phyloP scores from a whole-genome alignment of 2,888 invertebrate species.

The Lysandra bellargus region DNA sequence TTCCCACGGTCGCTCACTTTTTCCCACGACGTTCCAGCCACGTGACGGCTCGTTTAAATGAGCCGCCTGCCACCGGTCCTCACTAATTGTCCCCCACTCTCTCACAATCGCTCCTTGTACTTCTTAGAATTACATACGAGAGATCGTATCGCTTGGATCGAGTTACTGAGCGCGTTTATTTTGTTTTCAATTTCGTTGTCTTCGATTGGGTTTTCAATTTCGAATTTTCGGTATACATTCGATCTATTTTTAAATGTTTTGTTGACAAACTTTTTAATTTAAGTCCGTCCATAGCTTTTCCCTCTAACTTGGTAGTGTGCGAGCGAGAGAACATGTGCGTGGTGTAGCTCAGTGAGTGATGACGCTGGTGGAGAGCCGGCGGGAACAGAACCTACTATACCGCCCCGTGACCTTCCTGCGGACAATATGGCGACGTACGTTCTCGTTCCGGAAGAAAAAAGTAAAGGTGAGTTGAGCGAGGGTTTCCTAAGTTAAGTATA shows the following conservation, averaged over 20 bases:
- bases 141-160: background rate
- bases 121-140: background rate
- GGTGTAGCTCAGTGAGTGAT: slow-evolving; percentile 47
- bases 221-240: background rate
- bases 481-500: too few relatives aligned
- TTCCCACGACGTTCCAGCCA: slow-evolving; percentile 10
- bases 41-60: slow-evolving; percentile 17
- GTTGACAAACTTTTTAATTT: background rate
- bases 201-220: background rate
- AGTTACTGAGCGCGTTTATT: background rate
- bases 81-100: background rate
- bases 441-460: slow-evolving; percentile 60
- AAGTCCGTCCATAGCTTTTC: background rate
- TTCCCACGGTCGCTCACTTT: slow-evolving; percentile 9
- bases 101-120: slow-evolving; percentile 9
- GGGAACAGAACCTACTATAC: slow-evolving; percentile 52
- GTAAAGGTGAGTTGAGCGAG: slow-evolving; percentile 58
- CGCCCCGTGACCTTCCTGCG: slow-evolving; percentile 61
- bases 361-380: slow-evolving; percentile 65
- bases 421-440: slow-evolving; percentile 67
- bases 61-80: background rate
- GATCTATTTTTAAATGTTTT: background rate
- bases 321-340: slow-evolving; percentile 7
- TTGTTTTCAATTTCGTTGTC: background rate
- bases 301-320: background rate